These are phyloP conservation scores for Cephalotes varians DNA, from an alignment of 2,888 invertebrate genomes.

Conservation along the genomic window DNA sequence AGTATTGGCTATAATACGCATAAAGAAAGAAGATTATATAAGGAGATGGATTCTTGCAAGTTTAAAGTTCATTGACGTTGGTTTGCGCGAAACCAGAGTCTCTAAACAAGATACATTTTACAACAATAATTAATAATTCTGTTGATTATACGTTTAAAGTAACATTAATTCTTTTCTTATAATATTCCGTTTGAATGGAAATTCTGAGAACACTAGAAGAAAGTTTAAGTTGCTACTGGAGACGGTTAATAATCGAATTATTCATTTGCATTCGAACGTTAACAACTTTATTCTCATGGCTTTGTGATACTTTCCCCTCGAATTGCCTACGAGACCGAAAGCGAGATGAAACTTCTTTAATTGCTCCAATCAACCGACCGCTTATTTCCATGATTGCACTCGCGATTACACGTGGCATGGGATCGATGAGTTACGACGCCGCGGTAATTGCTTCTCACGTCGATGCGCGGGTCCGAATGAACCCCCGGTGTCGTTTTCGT, in stretches of 20 bases:
- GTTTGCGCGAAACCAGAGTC: background rate
- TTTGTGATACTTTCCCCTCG: slow-evolving; percentile 14
- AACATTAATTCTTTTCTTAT: background rate
- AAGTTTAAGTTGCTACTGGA: background rate
- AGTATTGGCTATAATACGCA: background rate
- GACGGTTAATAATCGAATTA: slow-evolving; percentile 7
- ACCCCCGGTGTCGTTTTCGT: slow-evolving; percentile 26
- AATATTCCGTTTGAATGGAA: background rate
- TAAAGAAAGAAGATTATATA: slow-evolving; percentile 17
- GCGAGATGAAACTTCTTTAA: slow-evolving; percentile 36
- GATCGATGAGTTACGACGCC: slow-evolving; percentile 47
- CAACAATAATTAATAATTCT: slow-evolving; percentile 15
- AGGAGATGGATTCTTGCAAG: slow-evolving; percentile 17
- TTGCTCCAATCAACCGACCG: slow-evolving; percentile 27
- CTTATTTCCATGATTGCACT: slow-evolving; percentile 25
- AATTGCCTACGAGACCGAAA: slow-evolving; percentile 15
- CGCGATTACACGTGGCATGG: slow-evolving; percentile 32
- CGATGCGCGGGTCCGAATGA: slow-evolving; percentile 4
- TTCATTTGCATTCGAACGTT: background rate
- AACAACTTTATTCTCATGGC: background rate
- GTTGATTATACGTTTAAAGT: background rate
- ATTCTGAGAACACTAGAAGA: background rate
- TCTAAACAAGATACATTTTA: background rate
- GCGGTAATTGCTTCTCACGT: slow-evolving; percentile 48
- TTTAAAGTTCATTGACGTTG: slow-evolving; percentile 22